These are phyloP conservation scores for Triplophysa bombifrons DNA, from an alignment of 2,797 vertebrate genomes.

Conservation along the genomic window DNA sequence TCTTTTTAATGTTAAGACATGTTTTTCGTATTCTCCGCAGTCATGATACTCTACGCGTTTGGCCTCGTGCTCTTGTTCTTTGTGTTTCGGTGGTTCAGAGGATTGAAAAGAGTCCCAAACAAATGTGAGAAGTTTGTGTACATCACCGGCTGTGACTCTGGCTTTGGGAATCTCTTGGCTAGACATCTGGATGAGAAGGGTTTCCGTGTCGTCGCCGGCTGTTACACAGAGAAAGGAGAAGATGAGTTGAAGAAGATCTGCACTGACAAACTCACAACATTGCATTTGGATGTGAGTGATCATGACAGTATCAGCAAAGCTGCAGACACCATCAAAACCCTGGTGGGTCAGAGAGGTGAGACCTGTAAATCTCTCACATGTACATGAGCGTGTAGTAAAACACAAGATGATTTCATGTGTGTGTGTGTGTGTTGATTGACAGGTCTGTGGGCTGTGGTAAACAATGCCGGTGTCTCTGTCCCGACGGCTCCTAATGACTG, in stretches of 20 bases:
- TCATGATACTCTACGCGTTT: conserved; percentile 58
- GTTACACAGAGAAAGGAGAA: conserved; percentile 64
- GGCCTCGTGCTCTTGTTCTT: conserved; percentile 41
- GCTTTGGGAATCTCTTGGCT: conserved; percentile 65
- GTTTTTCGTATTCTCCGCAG: neutral
- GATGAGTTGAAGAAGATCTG: conserved; percentile 59
- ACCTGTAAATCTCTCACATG: neutral
- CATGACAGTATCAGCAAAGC: conserved; percentile 56
- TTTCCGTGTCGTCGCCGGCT: conserved; percentile 63
- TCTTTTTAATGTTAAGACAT: no score
- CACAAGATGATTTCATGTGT: conserved; percentile 1
- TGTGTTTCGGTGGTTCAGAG: conserved; percentile 59
- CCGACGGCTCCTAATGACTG: conserved; percentile 62
- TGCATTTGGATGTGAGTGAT: conserved; percentile 62
- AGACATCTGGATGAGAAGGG: conserved; percentile 60
- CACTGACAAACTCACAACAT: conserved; percentile 52
- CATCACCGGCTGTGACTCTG: conserved; percentile 67
- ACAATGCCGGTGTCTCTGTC: conserved; percentile 63
- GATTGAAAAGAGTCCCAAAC: conserved; percentile 54
- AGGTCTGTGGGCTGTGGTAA: conserved; percentile 68
- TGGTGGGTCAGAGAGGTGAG: conserved; percentile 62
- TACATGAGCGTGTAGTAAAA: neutral
- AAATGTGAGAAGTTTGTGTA: conserved; percentile 63
- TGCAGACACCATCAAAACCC: conserved; percentile 49
- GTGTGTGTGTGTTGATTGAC: conserved; percentile 1